Conservation (phyloP, 2,113 vertebrate genomes). For the Scortum barcoo region DNA sequence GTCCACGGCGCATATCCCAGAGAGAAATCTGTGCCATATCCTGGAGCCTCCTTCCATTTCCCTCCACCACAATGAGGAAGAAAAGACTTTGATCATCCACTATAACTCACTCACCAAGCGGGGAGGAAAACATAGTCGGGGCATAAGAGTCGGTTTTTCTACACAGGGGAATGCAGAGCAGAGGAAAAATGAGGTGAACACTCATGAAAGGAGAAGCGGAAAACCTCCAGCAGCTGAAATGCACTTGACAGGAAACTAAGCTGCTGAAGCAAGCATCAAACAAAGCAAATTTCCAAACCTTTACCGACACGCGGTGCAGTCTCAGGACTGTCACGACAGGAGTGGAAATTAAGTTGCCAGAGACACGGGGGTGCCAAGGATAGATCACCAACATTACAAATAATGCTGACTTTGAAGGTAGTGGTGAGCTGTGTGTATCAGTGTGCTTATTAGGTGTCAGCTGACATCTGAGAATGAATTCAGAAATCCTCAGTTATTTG, state of each 20-base stretch:
- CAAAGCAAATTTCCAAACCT: conserved; percentile 63
- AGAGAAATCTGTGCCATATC: conserved; percentile 62
- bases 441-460: neutral
- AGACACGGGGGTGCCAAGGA: conserved; percentile 30
- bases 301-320: conserved; percentile 36
- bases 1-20: conserved; percentile 27
- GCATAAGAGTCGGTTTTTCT: conserved; percentile 34
- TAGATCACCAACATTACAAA: conserved; percentile 47
- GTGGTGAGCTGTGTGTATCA: neutral
- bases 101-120: conserved; percentile 54
- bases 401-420: conserved; percentile 44
- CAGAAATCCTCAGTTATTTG: conserved; percentile 27
- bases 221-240: conserved; percentile 51
- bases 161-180: conserved; percentile 42
- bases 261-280: conserved; percentile 60
- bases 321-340: conserved; percentile 49
- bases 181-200: conserved; percentile 62
- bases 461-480: conserved; percentile 45
- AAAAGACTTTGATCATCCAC: conserved; percentile 74
- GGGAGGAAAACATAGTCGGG: conserved; percentile 50
- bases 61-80: conserved; percentile 53
- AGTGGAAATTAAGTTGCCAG: conserved; percentile 65
- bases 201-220: conserved; percentile 42
- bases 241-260: conserved; percentile 60
- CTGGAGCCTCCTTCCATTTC: conserved; percentile 51